Evolutionary conservation across 2,113 vertebrate species (phyloP).

Genomic region (Amphiprion percula): DNA sequence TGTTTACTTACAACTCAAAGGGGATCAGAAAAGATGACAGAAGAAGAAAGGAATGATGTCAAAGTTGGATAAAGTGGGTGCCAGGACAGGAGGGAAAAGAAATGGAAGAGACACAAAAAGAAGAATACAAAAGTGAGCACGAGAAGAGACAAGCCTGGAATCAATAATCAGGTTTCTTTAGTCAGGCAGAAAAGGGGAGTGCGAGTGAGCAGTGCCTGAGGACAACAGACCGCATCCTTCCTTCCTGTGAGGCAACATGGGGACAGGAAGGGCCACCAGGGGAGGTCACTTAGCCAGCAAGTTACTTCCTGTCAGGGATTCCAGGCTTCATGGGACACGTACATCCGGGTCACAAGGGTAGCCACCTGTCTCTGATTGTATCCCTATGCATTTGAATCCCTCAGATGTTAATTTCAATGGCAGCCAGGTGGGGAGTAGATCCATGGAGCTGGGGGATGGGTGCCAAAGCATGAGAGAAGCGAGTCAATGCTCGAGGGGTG

Average conservation of each 20-base stretch:
- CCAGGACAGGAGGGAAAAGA: constrained; percentile 55
- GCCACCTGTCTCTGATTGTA: constrained; percentile 75
- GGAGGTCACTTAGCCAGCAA: constrained; percentile 82
- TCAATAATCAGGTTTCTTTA: constrained; percentile 86
- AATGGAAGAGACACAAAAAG: constrained; percentile 44
- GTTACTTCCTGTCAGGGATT: constrained; percentile 76
- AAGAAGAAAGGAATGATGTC: constrained; percentile 48
- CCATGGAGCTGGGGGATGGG: constrained; percentile 2
- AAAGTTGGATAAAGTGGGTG: constrained; percentile 60
- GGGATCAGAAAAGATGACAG: constrained; percentile 32
- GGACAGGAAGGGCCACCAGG: constrained; percentile 82
- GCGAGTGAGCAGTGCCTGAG: constrained; percentile 79
- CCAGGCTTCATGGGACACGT: constrained; percentile 80
- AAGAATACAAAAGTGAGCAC: constrained; percentile 32
- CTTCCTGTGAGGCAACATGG: constrained; percentile 84
- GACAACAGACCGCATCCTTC: constrained; percentile 91
- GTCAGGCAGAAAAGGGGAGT: constrained; percentile 71
- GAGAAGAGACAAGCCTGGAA: constrained; percentile 86
- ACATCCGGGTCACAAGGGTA: constrained; percentile 77
- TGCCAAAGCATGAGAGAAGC: neutral
- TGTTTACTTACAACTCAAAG: constrained; percentile 82
- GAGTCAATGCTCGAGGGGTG: constrained; percentile 6
- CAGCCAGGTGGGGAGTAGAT: constrained; percentile 68
- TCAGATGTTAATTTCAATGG: constrained; percentile 52
- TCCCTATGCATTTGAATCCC: constrained; percentile 23